Evolutionary conservation across 2,797 vertebrate genomes (phyloP), one percentile per base, ranked within the genome.

Genomic region (Orientallactaga sibirica): DNA sequence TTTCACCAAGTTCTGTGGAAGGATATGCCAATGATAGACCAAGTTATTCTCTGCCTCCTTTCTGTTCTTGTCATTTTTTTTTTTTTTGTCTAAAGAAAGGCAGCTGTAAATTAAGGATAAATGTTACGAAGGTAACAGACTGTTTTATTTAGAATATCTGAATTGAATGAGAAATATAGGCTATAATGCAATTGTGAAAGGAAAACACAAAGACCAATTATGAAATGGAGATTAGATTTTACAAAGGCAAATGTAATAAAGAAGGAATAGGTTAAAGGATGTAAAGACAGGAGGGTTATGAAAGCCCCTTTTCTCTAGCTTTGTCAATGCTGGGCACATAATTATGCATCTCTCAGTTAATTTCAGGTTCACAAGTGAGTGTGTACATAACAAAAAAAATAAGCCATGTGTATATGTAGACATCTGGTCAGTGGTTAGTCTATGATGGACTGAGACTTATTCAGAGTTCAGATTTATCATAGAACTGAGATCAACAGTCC

Each of bases 61-160:
- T 88, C 68, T 88, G 25, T 43, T 83, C 10, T 66, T 83, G 67
- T 92, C 19, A 64, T 92, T 83, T 52, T 68, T 48, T 48, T 48
- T 48, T 48, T 5, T 48, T 9, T 48, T 48, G 8, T 77, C 20
- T 22, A 73, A 41, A 83, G 76, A 33, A 88, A 48, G 64, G 71
- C 6, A 86, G 43, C 71, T 93, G 93, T 22, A 94, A 93, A 79
- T 11, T 87, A 92, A 77, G 82, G 79, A 86, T 18, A 89, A 71
- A 91, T 73, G 41, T 88, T 64, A 85, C 81, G 37, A 80, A 86
- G 52, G 84, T 33, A 90, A 67, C 67, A 16, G 58, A 87, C 14
- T 89, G 64, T 48, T 84, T 95, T 93, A 67, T 27, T 71, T 22
- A 84, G 22, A 66, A 25, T 78, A 58, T 71, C 43, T 78, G 66